Conservation (phyloP, 2,113 vertebrate genomes). For the Pachycephala philippinensis region DNA sequence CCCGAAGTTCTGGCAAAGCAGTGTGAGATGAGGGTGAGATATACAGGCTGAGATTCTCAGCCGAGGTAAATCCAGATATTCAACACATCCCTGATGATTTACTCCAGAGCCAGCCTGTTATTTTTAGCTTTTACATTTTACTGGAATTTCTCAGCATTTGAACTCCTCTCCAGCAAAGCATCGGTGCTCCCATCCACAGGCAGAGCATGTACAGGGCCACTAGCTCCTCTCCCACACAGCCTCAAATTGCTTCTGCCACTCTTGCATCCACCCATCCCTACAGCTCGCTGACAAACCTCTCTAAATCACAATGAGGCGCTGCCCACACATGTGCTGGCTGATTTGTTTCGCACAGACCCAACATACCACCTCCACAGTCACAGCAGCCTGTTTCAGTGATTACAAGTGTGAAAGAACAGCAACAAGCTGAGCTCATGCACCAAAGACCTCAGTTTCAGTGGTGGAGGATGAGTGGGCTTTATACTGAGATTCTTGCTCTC, state of each 20-base stretch:
- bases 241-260: neutral
- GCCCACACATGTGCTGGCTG: conserved; percentile 55
- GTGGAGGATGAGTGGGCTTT: neutral
- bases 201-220: neutral
- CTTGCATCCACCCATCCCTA: neutral
- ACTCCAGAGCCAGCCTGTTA: neutral
- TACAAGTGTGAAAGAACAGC: conserved; percentile 22
- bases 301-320: conserved; percentile 26
- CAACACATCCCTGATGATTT: neutral
- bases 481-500: neutral
- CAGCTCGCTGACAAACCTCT: neutral
- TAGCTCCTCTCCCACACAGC: neutral
- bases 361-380: conserved; percentile 61
- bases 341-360: conserved; percentile 29
- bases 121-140: neutral
- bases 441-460: neutral
- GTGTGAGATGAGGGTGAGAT: neutral
- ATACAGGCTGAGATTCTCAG: neutral
- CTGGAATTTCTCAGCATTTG: neutral
- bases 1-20: neutral
- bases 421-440: neutral
- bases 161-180: neutral
- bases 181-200: neutral
- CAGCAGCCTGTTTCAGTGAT: conserved; percentile 44
- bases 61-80: neutral